Evolutionary conservation across 2,888 invertebrate genomes (phyloP).

Genomic region (Erpobdella octoculata): DNA sequence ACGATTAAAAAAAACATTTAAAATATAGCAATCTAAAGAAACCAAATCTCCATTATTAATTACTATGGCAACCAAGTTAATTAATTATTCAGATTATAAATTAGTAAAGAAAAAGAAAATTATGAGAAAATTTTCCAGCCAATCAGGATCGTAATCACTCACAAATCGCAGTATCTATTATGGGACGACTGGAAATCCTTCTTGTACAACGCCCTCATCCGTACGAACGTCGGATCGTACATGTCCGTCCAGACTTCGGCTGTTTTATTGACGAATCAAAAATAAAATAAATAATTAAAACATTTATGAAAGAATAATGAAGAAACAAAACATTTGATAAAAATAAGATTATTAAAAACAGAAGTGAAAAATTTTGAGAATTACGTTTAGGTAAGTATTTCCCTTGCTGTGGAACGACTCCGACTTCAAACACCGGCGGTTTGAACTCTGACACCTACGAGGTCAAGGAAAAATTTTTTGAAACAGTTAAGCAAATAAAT

Average conservation of each 20-base stretch:
- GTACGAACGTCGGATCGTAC: conserved; percentile 86
- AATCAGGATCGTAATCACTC: conserved; percentile 28
- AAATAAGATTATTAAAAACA: too few species aligned
- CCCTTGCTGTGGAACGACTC: conserved; percentile 66
- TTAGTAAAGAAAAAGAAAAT: background rate
- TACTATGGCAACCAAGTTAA: too few species aligned
- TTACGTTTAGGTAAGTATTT: conserved; percentile 70
- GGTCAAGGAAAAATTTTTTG: background rate
- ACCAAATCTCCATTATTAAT: too few species aligned
- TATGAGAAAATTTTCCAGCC: background rate
- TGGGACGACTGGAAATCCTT: conserved; percentile 79
- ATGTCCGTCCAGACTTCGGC: conserved; percentile 75
- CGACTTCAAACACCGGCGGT: conserved; percentile 77
- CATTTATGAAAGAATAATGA: background rate
- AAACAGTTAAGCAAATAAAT: background rate
- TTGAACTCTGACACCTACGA: conserved; percentile 71
- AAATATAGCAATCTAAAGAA: background rate
- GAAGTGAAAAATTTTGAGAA: too few species aligned
- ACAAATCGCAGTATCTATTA: conserved; percentile 84
- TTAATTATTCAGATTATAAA: too few species aligned
- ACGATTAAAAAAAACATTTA: background rate
- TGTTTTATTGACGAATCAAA: conserved; percentile 32
- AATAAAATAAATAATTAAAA: background rate
- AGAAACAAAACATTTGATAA: too few species aligned
- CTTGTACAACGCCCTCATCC: conserved; percentile 79